A percentile compares a stretch with the other conserved stretches of the same genome.
Evolutionary conservation across 2,113 vertebrate species (phyloP).

Genomic region (Gnathonemus echidnorhynchus): DNA sequence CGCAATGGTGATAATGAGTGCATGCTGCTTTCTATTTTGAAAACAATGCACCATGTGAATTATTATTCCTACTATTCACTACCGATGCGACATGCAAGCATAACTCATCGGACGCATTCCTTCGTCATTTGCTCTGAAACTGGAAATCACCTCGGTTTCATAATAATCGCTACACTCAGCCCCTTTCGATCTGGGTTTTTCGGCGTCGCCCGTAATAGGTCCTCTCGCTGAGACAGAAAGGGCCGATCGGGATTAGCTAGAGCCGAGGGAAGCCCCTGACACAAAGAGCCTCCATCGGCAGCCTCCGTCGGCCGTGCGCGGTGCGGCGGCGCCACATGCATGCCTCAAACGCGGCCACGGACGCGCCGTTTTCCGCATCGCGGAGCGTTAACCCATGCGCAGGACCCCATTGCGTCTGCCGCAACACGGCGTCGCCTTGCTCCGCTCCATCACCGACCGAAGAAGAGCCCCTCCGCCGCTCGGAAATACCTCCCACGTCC

Average conservation of each 20-base stretch:
- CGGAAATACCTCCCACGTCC: neutral
- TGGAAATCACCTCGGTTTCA: neutral
- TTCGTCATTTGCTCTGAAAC: neutral
- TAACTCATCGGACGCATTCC: neutral
- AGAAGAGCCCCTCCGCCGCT: neutral
- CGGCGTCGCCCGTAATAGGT: neutral
- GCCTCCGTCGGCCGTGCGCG: neutral
- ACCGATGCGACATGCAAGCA: neutral
- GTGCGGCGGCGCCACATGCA: neutral
- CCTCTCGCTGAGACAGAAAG: neutral
- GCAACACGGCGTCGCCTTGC: conserved; percentile 9
- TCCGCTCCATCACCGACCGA: neutral
- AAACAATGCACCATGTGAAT: neutral
- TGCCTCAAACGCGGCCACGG: neutral
- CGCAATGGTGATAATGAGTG: neutral
- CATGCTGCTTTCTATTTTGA: neutral
- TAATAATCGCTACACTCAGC: neutral
- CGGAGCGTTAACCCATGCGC: neutral
- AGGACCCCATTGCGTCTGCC: conserved; percentile 1
- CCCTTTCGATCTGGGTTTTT: neutral
- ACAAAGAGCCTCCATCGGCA: conserved; percentile 13
- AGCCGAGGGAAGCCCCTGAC: neutral
- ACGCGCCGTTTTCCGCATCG: neutral
- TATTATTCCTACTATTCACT: neutral
- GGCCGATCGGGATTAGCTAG: neutral